Evolutionary conservation across 2,888 invertebrate genomes (phyloP).

Genomic region (Amiota minor): DNA sequence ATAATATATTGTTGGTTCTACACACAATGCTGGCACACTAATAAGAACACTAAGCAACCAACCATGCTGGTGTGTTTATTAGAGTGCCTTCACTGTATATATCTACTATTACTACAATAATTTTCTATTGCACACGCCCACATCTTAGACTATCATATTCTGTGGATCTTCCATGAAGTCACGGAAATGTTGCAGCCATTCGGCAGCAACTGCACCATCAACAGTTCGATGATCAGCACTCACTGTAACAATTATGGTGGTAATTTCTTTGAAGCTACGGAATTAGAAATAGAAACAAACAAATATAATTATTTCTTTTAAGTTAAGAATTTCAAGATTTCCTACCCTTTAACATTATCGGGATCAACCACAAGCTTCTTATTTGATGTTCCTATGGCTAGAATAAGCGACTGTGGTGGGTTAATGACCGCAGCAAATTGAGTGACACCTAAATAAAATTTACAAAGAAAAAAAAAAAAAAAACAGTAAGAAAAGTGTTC

Average conservation of each 20-base stretch:
- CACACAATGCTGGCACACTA: too few species aligned
- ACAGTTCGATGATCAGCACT: constrained; percentile 98
- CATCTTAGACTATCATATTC: constrained; percentile 89
- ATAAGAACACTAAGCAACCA: too few species aligned
- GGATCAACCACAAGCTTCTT: constrained; percentile 84
- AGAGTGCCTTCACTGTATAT: too few species aligned
- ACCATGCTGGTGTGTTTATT: background rate
- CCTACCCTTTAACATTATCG: constrained; percentile 82
- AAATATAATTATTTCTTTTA: background rate
- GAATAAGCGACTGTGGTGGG: constrained; percentile 95
- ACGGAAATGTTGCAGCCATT: constrained; percentile 93
- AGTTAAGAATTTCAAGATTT: background rate
- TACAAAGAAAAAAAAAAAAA: constrained; percentile 8
- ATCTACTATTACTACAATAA: too few species aligned
- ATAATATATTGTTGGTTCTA: too few species aligned
- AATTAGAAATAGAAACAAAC: constrained; percentile 25
- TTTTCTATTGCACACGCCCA: too few species aligned
- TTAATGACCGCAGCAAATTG: constrained; percentile 95
- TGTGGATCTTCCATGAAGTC: constrained; percentile 92
- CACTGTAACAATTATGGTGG: constrained; percentile 90
- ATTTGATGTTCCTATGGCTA: constrained; percentile 90
- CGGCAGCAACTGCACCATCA: constrained; percentile 97
- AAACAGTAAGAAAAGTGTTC: background rate
- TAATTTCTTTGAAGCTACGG: constrained; percentile 81
- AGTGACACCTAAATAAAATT: constrained; percentile 78